Evolutionary conservation across 64 coral and sea anemone species (phyloP).

Genomic region (Trachythela sp.): DNA sequence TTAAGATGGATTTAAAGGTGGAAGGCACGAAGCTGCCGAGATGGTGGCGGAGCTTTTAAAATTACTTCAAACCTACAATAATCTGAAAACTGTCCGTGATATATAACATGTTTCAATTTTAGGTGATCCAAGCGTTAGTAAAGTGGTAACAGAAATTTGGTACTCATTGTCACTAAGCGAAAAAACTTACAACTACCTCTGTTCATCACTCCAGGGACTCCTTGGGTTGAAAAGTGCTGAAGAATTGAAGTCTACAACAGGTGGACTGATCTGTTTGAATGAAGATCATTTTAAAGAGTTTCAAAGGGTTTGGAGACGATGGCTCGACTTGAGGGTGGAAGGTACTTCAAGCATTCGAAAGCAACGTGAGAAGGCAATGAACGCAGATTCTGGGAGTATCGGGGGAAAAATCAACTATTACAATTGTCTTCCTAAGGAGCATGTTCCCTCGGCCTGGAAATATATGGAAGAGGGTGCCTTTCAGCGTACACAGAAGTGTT

Average conservation of each 20-base stretch:
- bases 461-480: background rate
- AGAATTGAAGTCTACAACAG: background rate
- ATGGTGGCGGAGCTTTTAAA: too few relatives aligned
- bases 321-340: background rate
- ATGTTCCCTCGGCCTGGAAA: background rate
- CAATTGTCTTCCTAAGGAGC: background rate
- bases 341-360: background rate
- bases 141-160: background rate
- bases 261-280: background rate
- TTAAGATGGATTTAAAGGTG: too few relatives aligned
- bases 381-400: background rate
- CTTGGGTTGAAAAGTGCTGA: background rate
- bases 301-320: conserved; percentile 8
- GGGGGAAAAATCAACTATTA: background rate
- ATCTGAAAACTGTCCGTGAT: too few relatives aligned
- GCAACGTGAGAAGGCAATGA: background rate
- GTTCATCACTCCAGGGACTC: background rate
- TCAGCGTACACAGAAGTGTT: background rate
- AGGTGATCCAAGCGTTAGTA: background rate
- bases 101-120: background rate
- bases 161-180: background rate
- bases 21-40: too few relatives aligned
- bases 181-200: background rate
- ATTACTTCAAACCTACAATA: too few relatives aligned
- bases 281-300: background rate